A percentile compares a stretch with the other conserved stretches of the same genome.
Evolutionary conservation across 1,140 invertebrate genomes (phyloP).

Genomic region (Akabosia matsudoensis): DNA sequence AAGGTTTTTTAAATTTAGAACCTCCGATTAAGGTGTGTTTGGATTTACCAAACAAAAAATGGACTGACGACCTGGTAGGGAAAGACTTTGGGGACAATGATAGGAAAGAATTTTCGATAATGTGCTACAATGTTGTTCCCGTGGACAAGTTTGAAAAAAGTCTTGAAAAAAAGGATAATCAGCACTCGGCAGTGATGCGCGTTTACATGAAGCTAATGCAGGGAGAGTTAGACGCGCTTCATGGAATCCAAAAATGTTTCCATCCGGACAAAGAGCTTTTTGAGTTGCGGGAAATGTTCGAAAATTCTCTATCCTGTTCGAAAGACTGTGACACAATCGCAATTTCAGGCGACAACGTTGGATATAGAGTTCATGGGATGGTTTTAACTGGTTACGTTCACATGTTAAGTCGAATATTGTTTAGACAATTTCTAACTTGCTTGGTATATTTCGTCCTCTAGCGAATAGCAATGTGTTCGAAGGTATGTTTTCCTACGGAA

Average conservation of each 20-base stretch:
- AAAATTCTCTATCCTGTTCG: neutral
- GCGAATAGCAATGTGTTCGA: neutral
- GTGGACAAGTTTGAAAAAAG: neutral
- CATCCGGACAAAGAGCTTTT: neutral
- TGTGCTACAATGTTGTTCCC: neutral
- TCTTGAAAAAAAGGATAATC: neutral
- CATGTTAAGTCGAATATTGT: too few species aligned
- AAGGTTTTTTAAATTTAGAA: too few species aligned
- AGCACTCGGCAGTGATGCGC: neutral
- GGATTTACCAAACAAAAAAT: too few species aligned
- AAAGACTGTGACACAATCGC: neutral
- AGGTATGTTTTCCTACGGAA: neutral
- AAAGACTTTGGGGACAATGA: too few species aligned
- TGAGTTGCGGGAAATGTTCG: neutral
- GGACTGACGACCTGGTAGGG: neutral
- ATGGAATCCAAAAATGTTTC: slow-evolving; percentile 1
- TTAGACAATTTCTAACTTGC: too few species aligned
- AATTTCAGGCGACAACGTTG: neutral
- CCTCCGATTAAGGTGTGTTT: too few species aligned
- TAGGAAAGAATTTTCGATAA: too few species aligned
- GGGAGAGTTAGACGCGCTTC: neutral
- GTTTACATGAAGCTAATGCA: neutral
- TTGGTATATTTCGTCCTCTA: neutral
- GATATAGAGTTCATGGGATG: neutral
- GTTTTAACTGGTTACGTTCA: neutral